Evolutionary conservation across 2,797 vertebrate genomes (phyloP), one percentile per base, ranked within the genome.

Genomic region (Ibycter americanus): DNA sequence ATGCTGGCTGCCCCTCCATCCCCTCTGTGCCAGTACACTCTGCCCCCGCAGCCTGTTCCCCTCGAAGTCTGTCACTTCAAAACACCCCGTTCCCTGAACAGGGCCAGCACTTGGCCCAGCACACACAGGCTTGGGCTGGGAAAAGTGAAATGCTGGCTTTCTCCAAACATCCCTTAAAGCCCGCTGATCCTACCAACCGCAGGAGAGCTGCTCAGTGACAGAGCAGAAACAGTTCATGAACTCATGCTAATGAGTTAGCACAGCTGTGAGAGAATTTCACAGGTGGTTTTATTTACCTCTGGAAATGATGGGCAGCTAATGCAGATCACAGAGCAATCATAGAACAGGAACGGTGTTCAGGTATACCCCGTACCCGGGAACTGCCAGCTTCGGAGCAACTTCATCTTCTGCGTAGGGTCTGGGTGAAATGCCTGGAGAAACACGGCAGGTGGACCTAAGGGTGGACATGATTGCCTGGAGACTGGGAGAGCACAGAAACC

Each of bases 1-100:
- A 10, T 38, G 62, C 26, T 42, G 6, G 11, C 80, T 56, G 29
- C n/a, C 11, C 17, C 29, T 62, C 0, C 1, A 34, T 26, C 23
- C 56, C 6, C 15, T 31, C 47, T 15, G 31, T 40, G 47, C 54
- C 3, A 10, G 17, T 8, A 40, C 22, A 1, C 10, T 36, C 36
- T 55, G 38, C 68, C 32, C 77, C 56, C 3, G 1, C 31, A 17
- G 31, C 26, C 68, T 26, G 38, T 15, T 40, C 17, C 29, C 38
- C 38, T 31, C 21, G 25, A 56, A 51, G 9, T 16, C 36, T 58
- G 32, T 29, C 51, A 58, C 17, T 83, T 47, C 21, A n/a, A n/a
- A 56, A 49, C 49, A 32, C 23, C 26, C 31, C 8, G 4, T 21
- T 46, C 29, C 54, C 47, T 40, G 12, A 23, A 44, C 0, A 0